These are phyloP conservation scores for Leptinotarsa haldemani DNA, from an alignment of 2,888 invertebrate genomes.

Conservation along the genomic window DNA sequence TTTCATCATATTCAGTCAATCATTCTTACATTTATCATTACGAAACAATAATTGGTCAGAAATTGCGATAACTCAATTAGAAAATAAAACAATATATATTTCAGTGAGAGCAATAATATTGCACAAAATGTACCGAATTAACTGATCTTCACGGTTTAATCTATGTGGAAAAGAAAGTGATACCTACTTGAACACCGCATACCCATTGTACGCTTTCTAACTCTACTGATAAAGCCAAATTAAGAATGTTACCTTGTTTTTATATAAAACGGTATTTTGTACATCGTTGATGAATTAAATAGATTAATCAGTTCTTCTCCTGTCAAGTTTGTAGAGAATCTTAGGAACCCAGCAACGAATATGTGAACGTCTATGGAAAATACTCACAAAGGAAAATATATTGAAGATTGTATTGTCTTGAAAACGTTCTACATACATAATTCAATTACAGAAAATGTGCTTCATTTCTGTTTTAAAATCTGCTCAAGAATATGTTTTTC, in stretches of 20 bases:
- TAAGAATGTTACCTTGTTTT: not conserved
- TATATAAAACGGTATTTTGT: not conserved
- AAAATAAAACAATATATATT: not conserved
- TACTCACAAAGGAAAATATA: too few species aligned
- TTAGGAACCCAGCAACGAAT: too few species aligned
- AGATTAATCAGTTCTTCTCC: not conserved
- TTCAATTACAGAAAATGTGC: too few species aligned
- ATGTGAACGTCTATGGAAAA: too few species aligned
- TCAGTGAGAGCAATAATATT: slow-evolving; percentile 13
- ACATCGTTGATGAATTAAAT: slow-evolving; percentile 3
- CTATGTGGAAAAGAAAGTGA: slow-evolving; percentile 23
- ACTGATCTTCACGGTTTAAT: slow-evolving; percentile 15
- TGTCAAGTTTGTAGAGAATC: not conserved
- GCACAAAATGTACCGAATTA: slow-evolving; percentile 6
- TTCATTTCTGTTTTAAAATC: too few species aligned
- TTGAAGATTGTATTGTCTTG: too few species aligned
- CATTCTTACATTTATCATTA: not conserved
- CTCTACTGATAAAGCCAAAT: slow-evolving; percentile 11
- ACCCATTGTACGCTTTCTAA: slow-evolving; percentile 24
- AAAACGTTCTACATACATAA: too few species aligned
- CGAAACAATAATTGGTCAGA: slow-evolving; percentile 14
- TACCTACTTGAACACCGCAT: slow-evolving; percentile 11
- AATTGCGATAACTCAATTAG: not conserved
- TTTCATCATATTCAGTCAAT: slow-evolving; percentile 2
- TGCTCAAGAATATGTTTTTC: too few species aligned